A percentile compares a stretch with the other conserved stretches of the same genome.
Evolutionary conservation across 2,888 invertebrate species (phyloP).

Genomic region (Cephus nigrinus): DNA sequence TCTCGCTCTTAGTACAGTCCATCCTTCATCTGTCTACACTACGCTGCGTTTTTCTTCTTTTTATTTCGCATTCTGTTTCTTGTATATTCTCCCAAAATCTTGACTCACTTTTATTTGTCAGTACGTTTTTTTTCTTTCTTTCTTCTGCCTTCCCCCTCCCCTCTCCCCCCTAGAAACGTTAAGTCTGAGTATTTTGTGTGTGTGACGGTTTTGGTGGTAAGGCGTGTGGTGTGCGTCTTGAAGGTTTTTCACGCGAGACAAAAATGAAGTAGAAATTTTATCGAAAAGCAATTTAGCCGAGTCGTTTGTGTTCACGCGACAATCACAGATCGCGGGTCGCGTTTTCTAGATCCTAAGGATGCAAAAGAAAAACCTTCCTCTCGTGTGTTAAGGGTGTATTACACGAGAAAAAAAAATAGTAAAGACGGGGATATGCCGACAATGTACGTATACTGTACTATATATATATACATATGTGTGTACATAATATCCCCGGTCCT

Average conservation of each 20-base stretch:
- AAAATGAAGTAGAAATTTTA: neutral
- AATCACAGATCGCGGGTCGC: slow-evolving; percentile 3
- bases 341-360: neutral
- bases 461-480: neutral
- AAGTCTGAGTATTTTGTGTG: slow-evolving; percentile 3
- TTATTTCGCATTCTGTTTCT: neutral
- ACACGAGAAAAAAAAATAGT: no score
- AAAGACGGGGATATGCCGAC: no score
- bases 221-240: neutral
- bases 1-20: slow-evolving; percentile 14
- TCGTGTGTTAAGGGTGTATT: no score
- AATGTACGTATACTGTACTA: neutral
- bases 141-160: no score
- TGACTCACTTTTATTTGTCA: neutral
- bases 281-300: slow-evolving; percentile 8
- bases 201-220: slow-evolving; percentile 5
- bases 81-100: neutral
- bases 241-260: neutral
- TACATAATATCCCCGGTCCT: neutral
- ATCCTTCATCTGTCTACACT: neutral
- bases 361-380: no score
- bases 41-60: neutral
- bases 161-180: neutral
- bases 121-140: neutral
- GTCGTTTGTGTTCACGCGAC: slow-evolving; percentile 18